phyloP scores from a whole-genome alignment of 1,140 invertebrate species.

The Cyrtorhinus lividipennis region DNA sequence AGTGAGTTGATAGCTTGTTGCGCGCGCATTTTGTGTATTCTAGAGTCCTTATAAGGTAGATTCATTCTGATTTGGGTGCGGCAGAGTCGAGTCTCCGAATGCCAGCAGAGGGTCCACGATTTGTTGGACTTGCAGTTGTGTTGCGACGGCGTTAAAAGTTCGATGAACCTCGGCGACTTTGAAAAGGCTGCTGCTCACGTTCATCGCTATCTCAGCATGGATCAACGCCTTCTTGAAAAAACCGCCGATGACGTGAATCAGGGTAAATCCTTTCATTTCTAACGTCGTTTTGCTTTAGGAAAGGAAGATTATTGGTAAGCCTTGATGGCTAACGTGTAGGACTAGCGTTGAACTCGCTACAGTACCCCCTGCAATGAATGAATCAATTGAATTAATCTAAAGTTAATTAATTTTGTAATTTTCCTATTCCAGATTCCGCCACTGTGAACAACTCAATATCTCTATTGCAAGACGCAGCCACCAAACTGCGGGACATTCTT shows the following conservation, averaged over 20 bases:
- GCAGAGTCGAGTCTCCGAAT: constrained; percentile 82
- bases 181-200: constrained; percentile 91
- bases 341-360: not conserved
- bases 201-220: constrained; percentile 87
- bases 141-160: constrained; percentile 85
- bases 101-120: constrained; percentile 89
- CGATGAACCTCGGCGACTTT: constrained; percentile 78
- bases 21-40: not conserved
- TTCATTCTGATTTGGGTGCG: too few relatives aligned
- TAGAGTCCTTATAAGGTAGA: too few relatives aligned
- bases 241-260: constrained; percentile 58
- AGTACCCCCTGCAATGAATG: too few relatives aligned
- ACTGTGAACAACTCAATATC: constrained; percentile 60
- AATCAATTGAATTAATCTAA: not conserved
- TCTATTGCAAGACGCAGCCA: constrained; percentile 72
- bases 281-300: too few relatives aligned
- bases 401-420: constrained; percentile 20
- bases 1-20: constrained; percentile 38
- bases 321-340: too few relatives aligned
- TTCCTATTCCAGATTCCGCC: constrained; percentile 43
- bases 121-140: constrained; percentile 90
- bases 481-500: constrained; percentile 56
- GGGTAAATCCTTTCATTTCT: too few relatives aligned
- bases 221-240: constrained; percentile 70
- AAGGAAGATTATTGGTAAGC: too few relatives aligned